Evolutionary conservation across 2,797 vertebrate species (phyloP).

Genomic region (Stomatorhinus walkeri): DNA sequence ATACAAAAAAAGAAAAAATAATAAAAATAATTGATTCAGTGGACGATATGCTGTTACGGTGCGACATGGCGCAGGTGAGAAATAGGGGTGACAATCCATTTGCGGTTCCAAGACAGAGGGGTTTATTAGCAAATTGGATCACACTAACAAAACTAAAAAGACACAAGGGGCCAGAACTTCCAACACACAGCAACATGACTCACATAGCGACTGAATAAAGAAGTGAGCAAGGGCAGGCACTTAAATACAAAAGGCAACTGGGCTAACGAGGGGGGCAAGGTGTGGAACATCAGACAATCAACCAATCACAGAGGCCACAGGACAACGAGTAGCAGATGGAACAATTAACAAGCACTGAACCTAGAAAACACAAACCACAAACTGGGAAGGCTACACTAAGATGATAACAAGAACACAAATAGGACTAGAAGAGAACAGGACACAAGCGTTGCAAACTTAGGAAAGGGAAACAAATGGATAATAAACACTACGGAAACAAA

Average conservation of each 20-base stretch:
- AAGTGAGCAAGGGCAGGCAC: not conserved
- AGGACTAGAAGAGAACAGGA: not conserved
- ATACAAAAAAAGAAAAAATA: not conserved
- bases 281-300: not conserved
- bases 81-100: too few species aligned
- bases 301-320: not conserved
- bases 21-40: not conserved
- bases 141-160: too few species aligned
- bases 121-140: not conserved
- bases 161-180: not conserved
- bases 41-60: not conserved
- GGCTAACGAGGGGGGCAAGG: not conserved
- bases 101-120: too few species aligned
- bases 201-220: not conserved
- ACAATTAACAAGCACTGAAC: not conserved
- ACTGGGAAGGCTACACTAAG: not conserved
- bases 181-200: not conserved
- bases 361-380: not conserved
- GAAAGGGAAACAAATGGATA: not conserved
- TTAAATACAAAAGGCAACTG: not conserved
- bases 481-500: not conserved
- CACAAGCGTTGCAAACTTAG: not conserved
- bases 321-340: not conserved
- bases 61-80: too few species aligned
- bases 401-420: not conserved